Conservation (phyloP, 1,140 invertebrate genomes). For the Physella acuta region DNA sequence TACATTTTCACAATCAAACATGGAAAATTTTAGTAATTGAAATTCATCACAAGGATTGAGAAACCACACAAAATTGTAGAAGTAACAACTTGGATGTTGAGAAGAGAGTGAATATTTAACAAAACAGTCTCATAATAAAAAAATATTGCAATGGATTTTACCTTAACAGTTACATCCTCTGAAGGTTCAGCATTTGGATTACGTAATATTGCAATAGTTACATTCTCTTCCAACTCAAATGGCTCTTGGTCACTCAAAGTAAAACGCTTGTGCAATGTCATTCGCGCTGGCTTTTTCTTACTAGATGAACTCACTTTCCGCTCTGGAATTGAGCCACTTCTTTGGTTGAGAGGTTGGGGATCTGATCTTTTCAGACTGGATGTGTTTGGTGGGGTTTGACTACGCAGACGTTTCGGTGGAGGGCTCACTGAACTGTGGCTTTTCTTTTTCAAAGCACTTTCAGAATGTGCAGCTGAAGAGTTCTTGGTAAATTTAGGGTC, state of each 20-base stretch:
- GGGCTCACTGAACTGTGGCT: background rate
- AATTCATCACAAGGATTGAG: background rate
- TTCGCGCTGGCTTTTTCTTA: conserved; percentile 11
- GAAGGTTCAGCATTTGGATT: conserved; percentile 31
- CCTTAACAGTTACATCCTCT: conserved; percentile 30
- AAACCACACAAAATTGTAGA: background rate
- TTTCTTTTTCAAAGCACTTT: background rate
- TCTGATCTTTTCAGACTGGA: background rate
- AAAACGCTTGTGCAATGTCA: conserved; percentile 20
- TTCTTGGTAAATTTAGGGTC: background rate
- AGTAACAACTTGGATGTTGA: background rate
- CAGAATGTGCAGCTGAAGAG: background rate
- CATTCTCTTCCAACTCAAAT: conserved; percentile 23
- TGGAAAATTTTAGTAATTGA: background rate
- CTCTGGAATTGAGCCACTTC: background rate
- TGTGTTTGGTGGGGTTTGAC: background rate
- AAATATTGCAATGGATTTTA: no score
- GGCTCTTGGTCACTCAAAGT: conserved; percentile 17
- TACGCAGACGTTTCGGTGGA: background rate
- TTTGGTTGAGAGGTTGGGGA: background rate
- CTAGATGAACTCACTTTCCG: background rate
- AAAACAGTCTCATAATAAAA: no score
- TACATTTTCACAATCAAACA: no score
- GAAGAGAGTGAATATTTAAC: no score
- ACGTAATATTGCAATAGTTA: conserved; percentile 24